Percentiles rank a stretch among this genome's conserved stretches.
phyloP scores from a whole-genome alignment of 2,797 vertebrate species.

The Hapalemur alaotrensis region DNA sequence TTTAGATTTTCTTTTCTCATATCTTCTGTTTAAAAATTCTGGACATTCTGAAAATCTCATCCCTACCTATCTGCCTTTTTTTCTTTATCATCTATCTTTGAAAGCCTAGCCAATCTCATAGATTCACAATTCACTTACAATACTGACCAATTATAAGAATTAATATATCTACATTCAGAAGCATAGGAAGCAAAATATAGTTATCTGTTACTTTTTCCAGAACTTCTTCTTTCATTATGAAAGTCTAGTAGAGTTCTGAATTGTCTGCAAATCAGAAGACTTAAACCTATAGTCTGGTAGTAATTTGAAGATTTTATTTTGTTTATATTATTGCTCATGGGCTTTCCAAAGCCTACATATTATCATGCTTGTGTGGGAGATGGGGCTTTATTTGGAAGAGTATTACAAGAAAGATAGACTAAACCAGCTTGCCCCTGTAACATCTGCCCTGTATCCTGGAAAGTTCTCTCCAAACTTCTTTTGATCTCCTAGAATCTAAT shows the following conservation, averaged over 20 bases:
- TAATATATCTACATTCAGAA: not conserved
- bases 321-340: not conserved
- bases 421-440: not conserved
- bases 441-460: not conserved
- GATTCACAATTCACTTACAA: not conserved
- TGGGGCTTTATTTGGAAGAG: not conserved
- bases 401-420: not conserved
- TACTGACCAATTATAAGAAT: not conserved
- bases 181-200: not conserved
- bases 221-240: not conserved
- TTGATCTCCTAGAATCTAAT: not conserved
- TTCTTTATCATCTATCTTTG: not conserved
- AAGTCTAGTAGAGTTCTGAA: not conserved
- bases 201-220: not conserved
- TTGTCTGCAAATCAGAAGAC: not conserved
- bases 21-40: not conserved
- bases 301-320: not conserved
- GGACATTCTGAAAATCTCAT: not conserved
- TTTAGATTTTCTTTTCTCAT: not conserved
- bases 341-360: not conserved
- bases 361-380: not conserved
- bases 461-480: not conserved
- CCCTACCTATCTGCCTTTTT: not conserved
- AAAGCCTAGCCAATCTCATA: not conserved
- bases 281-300: not conserved